Evolutionary conservation across 2,888 invertebrate genomes (phyloP).

Genomic region (Callyntrura guangdongensis): DNA sequence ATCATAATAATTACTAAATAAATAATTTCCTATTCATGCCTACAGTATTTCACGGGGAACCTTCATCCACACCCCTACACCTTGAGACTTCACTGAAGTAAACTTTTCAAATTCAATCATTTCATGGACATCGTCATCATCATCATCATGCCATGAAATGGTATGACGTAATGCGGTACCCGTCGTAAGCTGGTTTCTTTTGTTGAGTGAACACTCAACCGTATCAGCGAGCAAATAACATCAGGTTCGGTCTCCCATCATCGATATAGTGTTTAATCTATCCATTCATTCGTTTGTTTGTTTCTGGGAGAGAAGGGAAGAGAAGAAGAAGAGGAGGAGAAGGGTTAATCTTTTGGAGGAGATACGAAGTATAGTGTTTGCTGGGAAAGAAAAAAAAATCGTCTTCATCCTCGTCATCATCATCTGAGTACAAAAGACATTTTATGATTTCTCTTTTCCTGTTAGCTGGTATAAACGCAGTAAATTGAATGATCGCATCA

Average conservation of each 20-base stretch:
- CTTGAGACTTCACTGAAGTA: constrained; percentile 53
- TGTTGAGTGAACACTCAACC: too few relatives aligned
- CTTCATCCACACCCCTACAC: neutral
- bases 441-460: neutral
- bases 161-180: constrained; percentile 37
- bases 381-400: constrained; percentile 10
- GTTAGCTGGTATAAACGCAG: too few relatives aligned
- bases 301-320: too few relatives aligned
- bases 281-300: constrained; percentile 64
- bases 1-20: constrained; percentile 9
- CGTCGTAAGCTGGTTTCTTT: too few relatives aligned
- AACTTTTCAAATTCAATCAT: constrained; percentile 68
- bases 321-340: neutral
- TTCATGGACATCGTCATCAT: too few relatives aligned
- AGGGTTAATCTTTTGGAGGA: constrained; percentile 28
- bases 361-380: neutral
- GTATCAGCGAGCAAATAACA: too few relatives aligned
- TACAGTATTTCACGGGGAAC: too few relatives aligned
- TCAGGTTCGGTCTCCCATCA: too few relatives aligned
- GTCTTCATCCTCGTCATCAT: neutral
- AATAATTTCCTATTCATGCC: too few relatives aligned
- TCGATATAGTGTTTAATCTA: constrained; percentile 64
- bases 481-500: constrained; percentile 30
- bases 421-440: neutral
- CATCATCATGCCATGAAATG: neutral